Percentiles rank a stretch among this genome's conserved stretches.
Evolutionary conservation across 2,888 invertebrate species (phyloP).

Genomic region (Panzeria rudis): DNA sequence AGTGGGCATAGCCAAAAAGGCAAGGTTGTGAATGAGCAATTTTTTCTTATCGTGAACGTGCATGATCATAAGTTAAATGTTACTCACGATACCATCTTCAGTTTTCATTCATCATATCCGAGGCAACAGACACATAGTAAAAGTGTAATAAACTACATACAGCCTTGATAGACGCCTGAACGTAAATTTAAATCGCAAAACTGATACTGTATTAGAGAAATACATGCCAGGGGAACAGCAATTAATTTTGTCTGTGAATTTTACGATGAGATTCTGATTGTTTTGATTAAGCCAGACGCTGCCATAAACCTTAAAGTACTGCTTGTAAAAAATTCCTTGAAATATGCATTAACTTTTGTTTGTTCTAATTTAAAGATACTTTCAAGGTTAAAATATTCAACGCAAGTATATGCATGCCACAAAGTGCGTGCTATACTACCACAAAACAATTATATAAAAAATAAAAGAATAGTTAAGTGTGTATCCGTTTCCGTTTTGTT

Average conservation of each 20-base stretch:
- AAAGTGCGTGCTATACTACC: background rate
- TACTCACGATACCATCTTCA: no score
- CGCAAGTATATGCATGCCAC: background rate
- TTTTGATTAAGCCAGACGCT: background rate
- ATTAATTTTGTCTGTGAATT: background rate
- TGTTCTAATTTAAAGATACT: slow-evolving; percentile 1
- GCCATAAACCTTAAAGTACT: background rate
- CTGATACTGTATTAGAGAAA: background rate
- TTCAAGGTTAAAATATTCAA: slow-evolving; percentile 18
- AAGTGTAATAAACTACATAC: no score
- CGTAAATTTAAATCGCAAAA: background rate
- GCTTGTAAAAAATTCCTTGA: background rate
- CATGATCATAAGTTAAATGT: no score
- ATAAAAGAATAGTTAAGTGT: background rate
- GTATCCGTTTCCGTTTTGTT: slow-evolving; percentile 1
- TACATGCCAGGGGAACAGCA: background rate
- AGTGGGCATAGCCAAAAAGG: no score
- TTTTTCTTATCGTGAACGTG: no score
- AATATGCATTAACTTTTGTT: background rate
- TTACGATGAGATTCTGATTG: background rate
- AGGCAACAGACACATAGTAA: no score
- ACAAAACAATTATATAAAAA: slow-evolving; percentile 1
- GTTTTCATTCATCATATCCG: no score
- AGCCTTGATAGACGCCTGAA: no score
- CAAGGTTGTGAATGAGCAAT: no score